Base-by-base conservation (phyloP, 1,140 invertebrate genomes). In the Drosophila pachea region DNA sequence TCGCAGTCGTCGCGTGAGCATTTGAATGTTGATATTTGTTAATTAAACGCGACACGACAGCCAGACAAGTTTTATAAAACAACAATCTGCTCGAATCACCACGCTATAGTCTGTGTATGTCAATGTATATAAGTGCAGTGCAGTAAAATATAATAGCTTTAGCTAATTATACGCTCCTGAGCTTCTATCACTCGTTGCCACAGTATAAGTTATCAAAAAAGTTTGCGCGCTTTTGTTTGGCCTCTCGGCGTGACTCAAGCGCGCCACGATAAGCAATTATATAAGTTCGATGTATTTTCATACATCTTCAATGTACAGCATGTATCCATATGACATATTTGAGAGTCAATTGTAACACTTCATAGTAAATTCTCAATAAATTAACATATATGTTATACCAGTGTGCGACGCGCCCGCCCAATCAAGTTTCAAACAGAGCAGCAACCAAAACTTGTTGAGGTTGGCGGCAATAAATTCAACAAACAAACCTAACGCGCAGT, bases 401-500 rank as follows among this genome's bases (percentile, higher is more conserved):
- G 35, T 60, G 33, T 49, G 22, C 22, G 22, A 22, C 22, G 22
- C 22, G 22, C 16, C n/a, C 45, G 58, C 45, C 14, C 54, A 74
- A 78, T 74, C 62, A 74, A 66, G 49, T 47, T 74, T 67, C 49
- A 47, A 48, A 48, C 36, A 31, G 9, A 42, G 40, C 48, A 48
- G 40, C 45, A 53, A 38, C 38, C 33, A 31, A n/a, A 31, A 53
- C 32, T 48, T 48, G 67, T 67, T 74, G 78, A 74, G 79, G 75
- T 78, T 78, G 72, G 76, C 67, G 60, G 36, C 52, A 61, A 74
- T 60, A 48, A 67, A 67, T 68, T 74, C 49, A 72, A 58, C 59
- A 62, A 84, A 73, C 38, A 78, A 78, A 62, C 71, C 72, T 83
- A 84, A 75, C 75, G 64, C 78, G 78, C 58, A 82, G 64, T 82